phyloP scores from a whole-genome alignment of 2,888 invertebrate species.

The Phoenoteleia sp. region DNA sequence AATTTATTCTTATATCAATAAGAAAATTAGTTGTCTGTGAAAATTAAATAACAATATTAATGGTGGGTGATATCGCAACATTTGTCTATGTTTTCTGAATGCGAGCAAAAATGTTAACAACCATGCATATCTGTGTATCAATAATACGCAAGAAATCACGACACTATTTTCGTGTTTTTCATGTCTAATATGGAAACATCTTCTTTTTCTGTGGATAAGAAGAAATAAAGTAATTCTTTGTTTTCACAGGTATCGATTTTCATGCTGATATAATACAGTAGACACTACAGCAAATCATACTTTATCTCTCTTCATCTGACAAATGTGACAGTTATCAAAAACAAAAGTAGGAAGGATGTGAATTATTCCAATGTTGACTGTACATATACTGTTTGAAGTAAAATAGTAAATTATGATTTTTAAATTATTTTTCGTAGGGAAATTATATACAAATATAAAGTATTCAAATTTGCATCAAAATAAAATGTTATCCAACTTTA shows the following conservation, averaged over 20 bases:
- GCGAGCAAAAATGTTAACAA: background rate
- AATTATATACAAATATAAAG: too few relatives aligned
- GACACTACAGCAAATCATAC: too few relatives aligned
- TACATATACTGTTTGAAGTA: background rate
- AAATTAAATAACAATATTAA: background rate
- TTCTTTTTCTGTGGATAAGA: background rate
- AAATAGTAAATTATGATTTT: background rate
- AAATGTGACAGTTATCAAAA: too few relatives aligned
- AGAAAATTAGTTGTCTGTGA: too few relatives aligned
- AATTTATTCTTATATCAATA: too few relatives aligned
- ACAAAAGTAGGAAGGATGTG: too few relatives aligned
- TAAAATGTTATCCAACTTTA: too few relatives aligned
- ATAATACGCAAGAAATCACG: background rate
- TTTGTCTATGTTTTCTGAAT: background rate
- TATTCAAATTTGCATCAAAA: too few relatives aligned
- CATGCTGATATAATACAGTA: background rate
- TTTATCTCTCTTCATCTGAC: too few relatives aligned
- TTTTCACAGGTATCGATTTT: background rate
- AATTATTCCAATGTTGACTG: too few relatives aligned
- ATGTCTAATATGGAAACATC: background rate
- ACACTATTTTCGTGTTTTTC: background rate
- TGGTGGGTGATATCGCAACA: background rate
- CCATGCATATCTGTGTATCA: background rate
- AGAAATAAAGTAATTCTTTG: background rate
- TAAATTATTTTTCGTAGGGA: too few relatives aligned